phyloP scores from a whole-genome alignment of 64 coral and sea anemone genomes.

The Stylophora pistillata region DNA sequence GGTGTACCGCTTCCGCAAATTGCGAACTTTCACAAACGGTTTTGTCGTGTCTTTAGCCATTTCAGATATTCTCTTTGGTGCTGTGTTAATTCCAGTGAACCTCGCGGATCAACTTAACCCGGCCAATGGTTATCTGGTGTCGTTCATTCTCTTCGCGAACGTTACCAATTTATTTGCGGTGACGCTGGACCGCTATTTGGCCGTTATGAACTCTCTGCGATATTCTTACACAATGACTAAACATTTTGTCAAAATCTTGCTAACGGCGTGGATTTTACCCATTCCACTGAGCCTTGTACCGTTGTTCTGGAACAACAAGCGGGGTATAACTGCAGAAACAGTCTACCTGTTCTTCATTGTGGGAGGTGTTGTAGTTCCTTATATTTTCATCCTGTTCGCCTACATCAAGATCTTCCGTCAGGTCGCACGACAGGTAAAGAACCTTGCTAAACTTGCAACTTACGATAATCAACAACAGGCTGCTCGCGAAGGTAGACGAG shows the following conservation, averaged over 20 bases:
- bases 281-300: constrained; percentile 58
- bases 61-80: constrained; percentile 79
- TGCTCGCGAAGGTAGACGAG: constrained; percentile 46
- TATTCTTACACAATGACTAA: constrained; percentile 79
- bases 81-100: constrained; percentile 64
- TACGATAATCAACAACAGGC: constrained; percentile 32
- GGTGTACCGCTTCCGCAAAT: constrained; percentile 66
- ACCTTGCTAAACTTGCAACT: constrained; percentile 47
- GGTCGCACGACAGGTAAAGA: constrained; percentile 69
- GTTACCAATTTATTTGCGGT: constrained; percentile 86
- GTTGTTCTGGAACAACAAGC: constrained; percentile 9
- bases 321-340: neutral
- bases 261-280: constrained; percentile 62
- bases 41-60: constrained; percentile 79
- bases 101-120: constrained; percentile 28
- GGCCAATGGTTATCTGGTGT: constrained; percentile 40
- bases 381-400: constrained; percentile 77
- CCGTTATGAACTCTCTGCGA: constrained; percentile 70
- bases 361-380: constrained; percentile 71
- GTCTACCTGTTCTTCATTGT: constrained; percentile 67
- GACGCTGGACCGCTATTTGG: constrained; percentile 77
- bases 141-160: constrained; percentile 76
- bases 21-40: constrained; percentile 70
- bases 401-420: constrained; percentile 85
- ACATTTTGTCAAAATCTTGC: constrained; percentile 73